Conservation (phyloP, 1,140 invertebrate genomes). For the Orchesella cincta region DNA sequence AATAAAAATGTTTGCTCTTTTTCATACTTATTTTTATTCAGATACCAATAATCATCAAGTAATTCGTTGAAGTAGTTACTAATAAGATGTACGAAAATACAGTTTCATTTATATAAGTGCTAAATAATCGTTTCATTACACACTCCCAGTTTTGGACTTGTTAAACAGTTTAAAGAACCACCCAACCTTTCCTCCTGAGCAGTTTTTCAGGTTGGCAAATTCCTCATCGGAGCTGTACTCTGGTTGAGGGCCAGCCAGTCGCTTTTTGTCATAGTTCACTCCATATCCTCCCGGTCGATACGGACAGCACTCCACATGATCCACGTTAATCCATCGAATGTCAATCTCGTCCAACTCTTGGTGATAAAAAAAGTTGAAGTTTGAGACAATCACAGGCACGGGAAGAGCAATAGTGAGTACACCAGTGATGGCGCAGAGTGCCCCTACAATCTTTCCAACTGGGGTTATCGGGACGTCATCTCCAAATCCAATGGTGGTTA, state of each 20-base stretch:
- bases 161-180: too few species aligned
- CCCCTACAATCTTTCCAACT: slow-evolving; percentile 56
- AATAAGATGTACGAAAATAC: too few species aligned
- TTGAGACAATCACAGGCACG: slow-evolving; percentile 90
- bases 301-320: slow-evolving; percentile 36
- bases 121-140: too few species aligned
- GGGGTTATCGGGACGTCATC: background rate
- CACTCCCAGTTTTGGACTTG: too few species aligned
- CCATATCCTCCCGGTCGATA: slow-evolving; percentile 19
- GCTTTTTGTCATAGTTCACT: background rate
- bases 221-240: slow-evolving; percentile 10
- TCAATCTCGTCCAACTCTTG: slow-evolving; percentile 30
- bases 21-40: too few species aligned
- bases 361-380: slow-evolving; percentile 64
- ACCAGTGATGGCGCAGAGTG: slow-evolving; percentile 59
- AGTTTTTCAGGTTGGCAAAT: too few species aligned
- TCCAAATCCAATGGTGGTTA: slow-evolving; percentile 2
- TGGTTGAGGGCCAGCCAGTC: background rate
- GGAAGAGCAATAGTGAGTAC: slow-evolving; percentile 84
- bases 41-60: too few species aligned
- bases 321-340: background rate
- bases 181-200: too few species aligned
- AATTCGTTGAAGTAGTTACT: too few species aligned
- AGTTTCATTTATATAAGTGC: too few species aligned
- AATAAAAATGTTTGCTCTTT: too few species aligned